Evolutionary conservation across 2,113 vertebrate genomes (phyloP).

Genomic region (Amia ocellicauda): DNA sequence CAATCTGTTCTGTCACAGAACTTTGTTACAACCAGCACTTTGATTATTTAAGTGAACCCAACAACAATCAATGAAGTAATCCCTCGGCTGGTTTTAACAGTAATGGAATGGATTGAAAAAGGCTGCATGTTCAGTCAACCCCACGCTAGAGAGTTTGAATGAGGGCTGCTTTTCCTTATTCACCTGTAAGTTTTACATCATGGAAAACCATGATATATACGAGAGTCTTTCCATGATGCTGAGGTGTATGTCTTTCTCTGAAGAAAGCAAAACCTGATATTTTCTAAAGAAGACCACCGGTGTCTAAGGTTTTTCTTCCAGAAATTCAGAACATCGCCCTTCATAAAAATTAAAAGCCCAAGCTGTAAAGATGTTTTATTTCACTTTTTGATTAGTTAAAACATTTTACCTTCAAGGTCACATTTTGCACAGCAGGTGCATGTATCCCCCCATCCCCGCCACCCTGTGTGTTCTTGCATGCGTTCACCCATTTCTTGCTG

Average conservation of each 20-base stretch:
- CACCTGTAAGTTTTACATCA: neutral
- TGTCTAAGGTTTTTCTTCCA: no score
- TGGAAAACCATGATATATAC: neutral
- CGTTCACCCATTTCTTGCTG: constrained; percentile 44
- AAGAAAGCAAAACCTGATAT: no score
- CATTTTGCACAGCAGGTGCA: constrained; percentile 33
- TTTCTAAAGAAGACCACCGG: no score
- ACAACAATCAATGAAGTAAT: constrained; percentile 3
- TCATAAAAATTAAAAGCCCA: no score
- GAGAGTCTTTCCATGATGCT: no score
- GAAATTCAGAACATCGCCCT: no score
- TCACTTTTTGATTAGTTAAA: no score
- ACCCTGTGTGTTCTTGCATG: constrained; percentile 48
- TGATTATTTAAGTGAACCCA: neutral
- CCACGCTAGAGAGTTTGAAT: no score
- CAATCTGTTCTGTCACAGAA: constrained; percentile 5
- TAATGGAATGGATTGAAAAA: neutral
- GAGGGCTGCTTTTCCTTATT: neutral
- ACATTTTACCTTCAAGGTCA: no score
- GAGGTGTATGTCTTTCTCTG: no score
- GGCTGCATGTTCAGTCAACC: neutral
- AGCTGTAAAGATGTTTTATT: no score
- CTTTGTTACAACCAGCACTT: neutral
- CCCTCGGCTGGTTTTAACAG: neutral
- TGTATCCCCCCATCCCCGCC: constrained; percentile 33